Base-by-base conservation (phyloP, 2,797 vertebrate species). In the Karalla daura region DNA sequence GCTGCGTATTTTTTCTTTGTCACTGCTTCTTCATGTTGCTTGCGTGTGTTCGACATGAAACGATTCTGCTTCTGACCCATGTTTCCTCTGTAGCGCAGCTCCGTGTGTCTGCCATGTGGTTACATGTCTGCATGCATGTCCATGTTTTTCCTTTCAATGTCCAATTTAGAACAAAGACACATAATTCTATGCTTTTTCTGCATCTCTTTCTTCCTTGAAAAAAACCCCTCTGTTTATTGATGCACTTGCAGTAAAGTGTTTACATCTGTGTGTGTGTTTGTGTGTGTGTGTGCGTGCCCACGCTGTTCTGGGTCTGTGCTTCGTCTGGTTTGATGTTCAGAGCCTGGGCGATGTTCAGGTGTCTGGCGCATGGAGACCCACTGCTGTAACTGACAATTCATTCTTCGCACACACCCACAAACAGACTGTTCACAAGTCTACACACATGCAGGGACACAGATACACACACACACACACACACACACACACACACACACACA, bases 401-500 rank as follows among this genome's bases (percentile, higher is more conserved):
- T 78, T 66, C 50, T 77, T 86, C 67, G 68, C 87, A 84, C 81
- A 88, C 85, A 78, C 80, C 84, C 84, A 49, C 87, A 77, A 81
- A 63, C 80, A 77, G 76, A 70, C 76, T 74, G 70, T 74, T 80
- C 64, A 49, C 64, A 76, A 66, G 50, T 17, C n/a, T 32, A 60
- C 59, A 74, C 15, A 53, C 63, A 59, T 32, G 47, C 28, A 28
- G 20, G 43, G 45, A 67, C 56, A 75, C 36, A 83, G 21, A 70
- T 0, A 63, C 41, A 76, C 63, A 84, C 72, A 65, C 81, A 55
- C 69, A 66, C 52, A 79, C 55, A 66, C 80, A 88, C 78, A 89
- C 61, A 51, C 78, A 85, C 82, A 88, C 83, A 88, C 75, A 78
- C 86, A 68, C 83, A 85, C 81, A n/a, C n/a, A n/a, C n/a, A n/a